A percentile compares a stretch with the other conserved stretches of the same genome.
Evolutionary conservation across 2,113 vertebrate species (phyloP).

Genomic region (Pomatostomus ruficeps): DNA sequence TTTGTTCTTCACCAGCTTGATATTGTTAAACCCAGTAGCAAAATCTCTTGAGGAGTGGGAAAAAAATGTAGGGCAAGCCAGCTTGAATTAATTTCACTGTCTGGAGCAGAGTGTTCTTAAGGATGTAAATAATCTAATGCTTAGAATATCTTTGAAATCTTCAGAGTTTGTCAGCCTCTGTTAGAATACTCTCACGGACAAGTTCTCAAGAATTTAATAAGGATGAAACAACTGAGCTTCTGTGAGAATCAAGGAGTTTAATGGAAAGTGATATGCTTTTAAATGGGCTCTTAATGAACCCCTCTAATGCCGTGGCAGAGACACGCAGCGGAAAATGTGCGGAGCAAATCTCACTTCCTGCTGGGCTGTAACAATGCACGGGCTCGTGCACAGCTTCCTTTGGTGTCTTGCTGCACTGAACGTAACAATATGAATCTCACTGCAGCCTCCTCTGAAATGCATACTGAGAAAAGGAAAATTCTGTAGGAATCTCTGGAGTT

Average conservation of each 20-base stretch:
- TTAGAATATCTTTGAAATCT: conserved; percentile 33
- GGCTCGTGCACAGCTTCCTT: background rate
- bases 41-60: conserved; percentile 22
- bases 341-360: background rate
- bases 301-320: background rate
- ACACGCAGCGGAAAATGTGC: background rate
- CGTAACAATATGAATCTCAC: background rate
- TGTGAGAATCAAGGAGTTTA: background rate
- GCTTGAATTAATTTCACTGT: conserved; percentile 35
- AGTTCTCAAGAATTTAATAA: background rate
- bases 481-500: background rate
- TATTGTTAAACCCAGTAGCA: background rate
- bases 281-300: background rate
- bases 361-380: background rate
- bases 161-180: background rate
- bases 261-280: background rate
- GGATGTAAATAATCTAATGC: conserved; percentile 32
- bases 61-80: conserved; percentile 1
- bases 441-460: background rate
- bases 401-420: background rate
- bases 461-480: background rate
- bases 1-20: background rate
- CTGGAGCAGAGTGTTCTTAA: background rate
- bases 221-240: background rate
- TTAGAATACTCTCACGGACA: background rate